Percentiles rank a stretch among this genome's conserved stretches.
These are phyloP conservation scores for Gyrodactylus salaris DNA, from an alignment of 1,140 invertebrate species.

Conservation along the genomic window DNA sequence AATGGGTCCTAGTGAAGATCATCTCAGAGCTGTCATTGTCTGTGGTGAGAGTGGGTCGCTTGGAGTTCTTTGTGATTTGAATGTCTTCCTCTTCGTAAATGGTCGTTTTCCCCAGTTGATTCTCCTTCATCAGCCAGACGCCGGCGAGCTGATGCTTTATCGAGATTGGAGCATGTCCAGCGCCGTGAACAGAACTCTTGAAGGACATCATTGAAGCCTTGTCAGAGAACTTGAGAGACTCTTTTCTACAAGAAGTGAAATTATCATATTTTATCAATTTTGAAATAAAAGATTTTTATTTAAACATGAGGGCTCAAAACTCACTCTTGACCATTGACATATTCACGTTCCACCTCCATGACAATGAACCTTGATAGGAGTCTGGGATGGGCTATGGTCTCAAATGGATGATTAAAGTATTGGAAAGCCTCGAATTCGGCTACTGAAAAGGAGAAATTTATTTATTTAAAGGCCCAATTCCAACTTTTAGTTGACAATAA, in stretches of 20 bases:
- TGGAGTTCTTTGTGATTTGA: neutral
- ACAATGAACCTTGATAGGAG: neutral
- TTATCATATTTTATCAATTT: neutral
- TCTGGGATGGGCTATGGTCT: neutral
- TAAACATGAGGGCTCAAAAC: too few species aligned
- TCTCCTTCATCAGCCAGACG: neutral
- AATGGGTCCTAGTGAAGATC: slow-evolving; percentile 34
- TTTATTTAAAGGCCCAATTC: neutral
- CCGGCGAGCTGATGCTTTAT: neutral
- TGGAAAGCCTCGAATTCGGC: neutral
- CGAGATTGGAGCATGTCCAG: neutral
- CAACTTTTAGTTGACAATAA: neutral
- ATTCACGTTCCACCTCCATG: neutral
- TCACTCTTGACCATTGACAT: neutral
- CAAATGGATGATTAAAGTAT: neutral
- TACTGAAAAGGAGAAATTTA: neutral
- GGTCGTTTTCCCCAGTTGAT: neutral
- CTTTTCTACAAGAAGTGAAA: neutral
- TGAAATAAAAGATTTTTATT: too few species aligned
- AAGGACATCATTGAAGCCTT: neutral
- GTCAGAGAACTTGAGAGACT: neutral
- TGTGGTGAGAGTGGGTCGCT: slow-evolving; percentile 22
- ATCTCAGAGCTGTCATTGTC: slow-evolving; percentile 41
- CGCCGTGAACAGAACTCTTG: neutral
- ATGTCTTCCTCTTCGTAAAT: neutral